Percentiles rank a stretch among this genome's conserved stretches.
These are phyloP conservation scores for Dissostichus mawsoni DNA, from an alignment of 2,113 vertebrate genomes.

Conservation along the genomic window DNA sequence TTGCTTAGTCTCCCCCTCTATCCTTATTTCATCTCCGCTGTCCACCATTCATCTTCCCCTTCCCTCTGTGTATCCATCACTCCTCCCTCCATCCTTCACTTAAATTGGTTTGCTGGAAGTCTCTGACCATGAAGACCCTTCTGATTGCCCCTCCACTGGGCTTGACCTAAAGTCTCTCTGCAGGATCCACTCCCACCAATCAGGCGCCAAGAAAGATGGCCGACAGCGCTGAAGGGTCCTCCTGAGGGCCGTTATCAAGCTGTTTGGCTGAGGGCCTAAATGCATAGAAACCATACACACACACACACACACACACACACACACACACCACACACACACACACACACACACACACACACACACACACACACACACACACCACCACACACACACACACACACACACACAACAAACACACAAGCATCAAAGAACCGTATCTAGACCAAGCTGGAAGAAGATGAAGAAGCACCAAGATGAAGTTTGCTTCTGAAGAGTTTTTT, in stretches of 20 bases:
- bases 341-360: too few species aligned
- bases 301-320: too few species aligned
- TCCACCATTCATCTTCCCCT: constrained; percentile 6
- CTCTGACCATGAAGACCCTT: constrained; percentile 40
- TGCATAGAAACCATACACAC: neutral
- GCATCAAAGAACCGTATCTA: too few species aligned
- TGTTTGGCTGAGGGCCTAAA: constrained; percentile 13
- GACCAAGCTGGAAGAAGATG: neutral
- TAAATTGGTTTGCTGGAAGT: constrained; percentile 50
- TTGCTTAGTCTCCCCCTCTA: neutral
- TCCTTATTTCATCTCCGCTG: constrained; percentile 2
- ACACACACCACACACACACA: too few species aligned
- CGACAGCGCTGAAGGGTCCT: neutral
- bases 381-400: neutral
- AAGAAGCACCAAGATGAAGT: constrained; percentile 28
- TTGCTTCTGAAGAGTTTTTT: too few species aligned
- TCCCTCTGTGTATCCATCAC: neutral
- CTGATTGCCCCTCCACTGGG: constrained; percentile 44
- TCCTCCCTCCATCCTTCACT: neutral
- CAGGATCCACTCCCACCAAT: constrained; percentile 18
- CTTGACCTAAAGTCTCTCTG: constrained; percentile 16
- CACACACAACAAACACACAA: neutral
- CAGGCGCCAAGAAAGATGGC: constrained; percentile 11
- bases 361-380: neutral
- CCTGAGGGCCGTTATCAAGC: constrained; percentile 1